These are phyloP conservation scores for Campoplex nolae DNA, from an alignment of 2,888 invertebrate species.

Conservation along the genomic window DNA sequence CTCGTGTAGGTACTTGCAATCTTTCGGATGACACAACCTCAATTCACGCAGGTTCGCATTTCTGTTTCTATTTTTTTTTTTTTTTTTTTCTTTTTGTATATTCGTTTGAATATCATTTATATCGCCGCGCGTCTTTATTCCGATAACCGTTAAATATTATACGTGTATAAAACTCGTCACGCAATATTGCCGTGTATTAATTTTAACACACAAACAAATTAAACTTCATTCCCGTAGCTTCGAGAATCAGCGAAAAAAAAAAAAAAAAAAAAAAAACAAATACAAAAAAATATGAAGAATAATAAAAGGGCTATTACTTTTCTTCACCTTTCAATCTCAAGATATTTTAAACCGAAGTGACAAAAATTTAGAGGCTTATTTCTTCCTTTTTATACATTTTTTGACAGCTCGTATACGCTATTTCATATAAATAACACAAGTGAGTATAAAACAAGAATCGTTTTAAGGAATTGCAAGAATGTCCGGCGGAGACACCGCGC, in stretches of 20 bases:
- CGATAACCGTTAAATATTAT: slow-evolving; percentile 9
- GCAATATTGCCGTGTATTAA: neutral
- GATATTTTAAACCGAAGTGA: neutral
- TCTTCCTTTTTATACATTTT: neutral
- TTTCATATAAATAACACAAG: neutral
- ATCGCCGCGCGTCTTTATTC: slow-evolving; percentile 3
- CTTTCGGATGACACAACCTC: slow-evolving; percentile 47
- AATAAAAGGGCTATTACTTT: slow-evolving; percentile 2
- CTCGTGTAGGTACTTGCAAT: slow-evolving; percentile 71
- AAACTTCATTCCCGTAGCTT: neutral
- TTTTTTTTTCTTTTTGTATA: too few species aligned
- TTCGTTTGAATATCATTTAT: neutral
- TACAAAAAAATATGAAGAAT: neutral
- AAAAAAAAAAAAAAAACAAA: neutral
- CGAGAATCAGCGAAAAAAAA: neutral
- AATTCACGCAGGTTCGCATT: neutral
- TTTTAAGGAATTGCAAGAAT: neutral
- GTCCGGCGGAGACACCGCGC: neutral
- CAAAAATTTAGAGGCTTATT: neutral
- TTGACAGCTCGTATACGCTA: neutral
- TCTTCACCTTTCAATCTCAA: slow-evolving; percentile 6
- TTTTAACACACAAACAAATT: slow-evolving; percentile 25
- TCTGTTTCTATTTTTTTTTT: neutral
- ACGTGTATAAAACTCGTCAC: slow-evolving; percentile 6
- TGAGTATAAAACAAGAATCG: neutral